phyloP scores from a whole-genome alignment of 2,888 invertebrate species.

The Stenchaetothrips biformis region DNA sequence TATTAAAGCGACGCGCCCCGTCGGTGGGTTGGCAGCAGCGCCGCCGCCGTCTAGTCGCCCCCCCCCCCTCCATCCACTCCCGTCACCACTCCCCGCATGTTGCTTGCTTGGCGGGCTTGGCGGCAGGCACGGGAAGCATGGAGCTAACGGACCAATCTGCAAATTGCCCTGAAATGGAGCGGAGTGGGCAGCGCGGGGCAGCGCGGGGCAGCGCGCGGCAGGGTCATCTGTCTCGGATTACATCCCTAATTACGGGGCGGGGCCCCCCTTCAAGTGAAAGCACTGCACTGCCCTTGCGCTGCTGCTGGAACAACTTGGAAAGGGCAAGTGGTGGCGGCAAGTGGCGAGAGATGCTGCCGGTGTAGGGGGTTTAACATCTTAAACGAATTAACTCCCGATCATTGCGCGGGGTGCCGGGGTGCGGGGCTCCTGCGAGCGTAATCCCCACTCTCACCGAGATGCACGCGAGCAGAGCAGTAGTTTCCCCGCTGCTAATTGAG shows the following conservation, averaged over 20 bases:
- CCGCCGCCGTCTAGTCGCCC: neutral
- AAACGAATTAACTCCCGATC: conserved; percentile 3
- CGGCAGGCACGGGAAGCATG: neutral
- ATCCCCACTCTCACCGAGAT: neutral
- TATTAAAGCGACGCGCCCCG: no score
- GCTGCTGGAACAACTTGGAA: neutral
- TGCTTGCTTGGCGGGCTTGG: neutral
- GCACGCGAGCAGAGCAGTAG: neutral
- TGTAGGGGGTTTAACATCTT: neutral
- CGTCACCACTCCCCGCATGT: neutral
- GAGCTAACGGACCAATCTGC: conserved; percentile 1
- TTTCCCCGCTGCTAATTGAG: neutral
- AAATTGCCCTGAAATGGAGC: neutral
- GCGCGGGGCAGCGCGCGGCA: neutral
- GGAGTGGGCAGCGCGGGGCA: neutral
- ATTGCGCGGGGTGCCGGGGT: neutral
- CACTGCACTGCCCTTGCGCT: neutral
- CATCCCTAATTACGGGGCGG: neutral
- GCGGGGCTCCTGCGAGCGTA: neutral
- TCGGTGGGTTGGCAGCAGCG: no score
- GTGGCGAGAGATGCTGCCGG: neutral
- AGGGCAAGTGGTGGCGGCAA: neutral
- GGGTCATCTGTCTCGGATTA: conserved; percentile 12
- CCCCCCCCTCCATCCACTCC: neutral
- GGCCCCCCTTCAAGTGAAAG: neutral